Evolutionary conservation across 2,888 invertebrate species (phyloP).

Genomic region (Mesoligia furuncula): DNA sequence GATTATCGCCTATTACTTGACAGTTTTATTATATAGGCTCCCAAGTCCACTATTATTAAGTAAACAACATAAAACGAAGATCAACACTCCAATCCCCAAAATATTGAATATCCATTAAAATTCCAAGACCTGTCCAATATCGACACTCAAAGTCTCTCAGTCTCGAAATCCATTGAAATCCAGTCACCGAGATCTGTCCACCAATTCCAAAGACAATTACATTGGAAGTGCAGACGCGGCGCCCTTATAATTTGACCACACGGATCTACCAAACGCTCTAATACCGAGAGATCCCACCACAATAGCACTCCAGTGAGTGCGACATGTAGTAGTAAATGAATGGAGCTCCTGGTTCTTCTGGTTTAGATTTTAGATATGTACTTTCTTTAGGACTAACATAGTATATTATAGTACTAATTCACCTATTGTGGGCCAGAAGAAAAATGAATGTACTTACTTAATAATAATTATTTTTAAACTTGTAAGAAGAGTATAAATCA

Average conservation of each 20-base stretch:
- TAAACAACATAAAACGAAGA: not conserved
- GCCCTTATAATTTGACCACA: slow-evolving; percentile 60
- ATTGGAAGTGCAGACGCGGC: slow-evolving; percentile 40
- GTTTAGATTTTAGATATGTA: too few relatives aligned
- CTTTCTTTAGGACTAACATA: not conserved
- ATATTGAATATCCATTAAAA: not conserved
- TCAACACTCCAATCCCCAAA: not conserved
- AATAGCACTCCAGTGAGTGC: slow-evolving; percentile 34
- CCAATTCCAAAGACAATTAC: slow-evolving; percentile 44
- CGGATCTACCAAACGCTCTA: slow-evolving; percentile 32
- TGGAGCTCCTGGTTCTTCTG: slow-evolving; percentile 1
- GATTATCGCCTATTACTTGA: not conserved
- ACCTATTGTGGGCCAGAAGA: not conserved
- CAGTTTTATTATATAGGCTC: not conserved
- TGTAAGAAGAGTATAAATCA: not conserved
- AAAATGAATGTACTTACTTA: not conserved
- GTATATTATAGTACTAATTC: not conserved
- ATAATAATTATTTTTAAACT: not conserved
- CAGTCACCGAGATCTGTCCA: slow-evolving; percentile 10
- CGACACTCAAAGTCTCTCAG: not conserved
- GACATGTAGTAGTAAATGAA: slow-evolving; percentile 9
- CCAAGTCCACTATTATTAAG: not conserved
- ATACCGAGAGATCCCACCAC: slow-evolving; percentile 50
- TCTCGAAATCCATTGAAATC: slow-evolving; percentile 2
- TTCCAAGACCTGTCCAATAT: not conserved